These are phyloP conservation scores for Rhabditoides inermis DNA, from an alignment of 2,888 invertebrate species.

Conservation along the genomic window DNA sequence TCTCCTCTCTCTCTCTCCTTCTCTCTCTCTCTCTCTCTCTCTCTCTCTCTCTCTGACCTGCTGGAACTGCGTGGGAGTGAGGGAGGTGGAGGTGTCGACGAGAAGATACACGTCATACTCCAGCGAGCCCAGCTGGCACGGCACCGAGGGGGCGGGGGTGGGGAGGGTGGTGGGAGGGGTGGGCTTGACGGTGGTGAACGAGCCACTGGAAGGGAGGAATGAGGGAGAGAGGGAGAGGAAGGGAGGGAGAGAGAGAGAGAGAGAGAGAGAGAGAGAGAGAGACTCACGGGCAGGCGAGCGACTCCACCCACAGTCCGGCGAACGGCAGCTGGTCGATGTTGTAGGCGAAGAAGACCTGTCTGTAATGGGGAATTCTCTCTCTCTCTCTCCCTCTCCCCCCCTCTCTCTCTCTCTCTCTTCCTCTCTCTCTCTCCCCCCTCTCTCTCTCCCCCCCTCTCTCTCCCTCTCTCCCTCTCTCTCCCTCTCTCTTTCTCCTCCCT, in stretches of 20 bases:
- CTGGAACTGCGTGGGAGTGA: constrained; percentile 20
- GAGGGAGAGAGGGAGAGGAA: neutral
- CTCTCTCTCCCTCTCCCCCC: no score
- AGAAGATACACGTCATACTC: constrained; percentile 35
- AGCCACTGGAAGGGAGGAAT: neutral
- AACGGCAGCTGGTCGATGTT: constrained; percentile 26
- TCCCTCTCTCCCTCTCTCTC: no score
- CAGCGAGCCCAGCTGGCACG: constrained; percentile 19
- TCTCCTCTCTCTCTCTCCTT: neutral
- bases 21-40: neutral
- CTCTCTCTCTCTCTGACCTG: neutral
- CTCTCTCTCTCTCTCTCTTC: no score
- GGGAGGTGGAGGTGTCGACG: constrained; percentile 25
- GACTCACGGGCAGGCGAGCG: constrained; percentile 24
- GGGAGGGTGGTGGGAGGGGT: constrained; percentile 20
- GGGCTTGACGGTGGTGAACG: neutral
- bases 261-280: neutral
- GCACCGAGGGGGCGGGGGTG: constrained; percentile 25
- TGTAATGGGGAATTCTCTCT: no score
- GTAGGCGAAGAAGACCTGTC: constrained; percentile 25
- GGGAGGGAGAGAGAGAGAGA: neutral
- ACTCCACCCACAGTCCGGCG: constrained; percentile 23
- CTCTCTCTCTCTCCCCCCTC: no score
- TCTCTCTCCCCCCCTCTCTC: no score
- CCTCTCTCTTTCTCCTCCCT: no score